These are phyloP conservation scores for Atta cephalotes DNA, from an alignment of 1,140 invertebrate genomes.

Conservation along the genomic window DNA sequence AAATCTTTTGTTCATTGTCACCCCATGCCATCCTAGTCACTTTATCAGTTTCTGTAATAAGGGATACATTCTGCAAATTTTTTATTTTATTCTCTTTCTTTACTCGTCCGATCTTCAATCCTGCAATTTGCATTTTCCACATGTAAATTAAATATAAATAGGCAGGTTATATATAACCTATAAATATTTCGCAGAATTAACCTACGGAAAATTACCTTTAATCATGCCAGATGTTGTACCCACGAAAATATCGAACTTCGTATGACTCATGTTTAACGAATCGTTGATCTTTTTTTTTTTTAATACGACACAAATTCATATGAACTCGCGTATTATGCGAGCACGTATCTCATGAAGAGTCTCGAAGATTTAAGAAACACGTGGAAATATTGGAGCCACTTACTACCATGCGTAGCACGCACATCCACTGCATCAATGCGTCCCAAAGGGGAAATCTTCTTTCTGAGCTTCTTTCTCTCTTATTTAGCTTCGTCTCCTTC, in stretches of 20 bases:
- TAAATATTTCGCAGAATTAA: not conserved
- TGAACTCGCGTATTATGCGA: not conserved
- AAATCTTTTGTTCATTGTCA: slow-evolving; percentile 89
- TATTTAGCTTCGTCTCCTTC: too few relatives aligned
- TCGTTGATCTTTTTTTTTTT: not conserved
- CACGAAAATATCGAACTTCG: slow-evolving; percentile 83
- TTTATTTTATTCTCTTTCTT: slow-evolving; percentile 81
- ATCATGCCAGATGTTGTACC: slow-evolving; percentile 83
- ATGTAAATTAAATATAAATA: slow-evolving; percentile 18
- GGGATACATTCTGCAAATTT: slow-evolving; percentile 87
- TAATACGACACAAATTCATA: not conserved
- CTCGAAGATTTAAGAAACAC: too few relatives aligned
- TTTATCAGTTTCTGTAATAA: slow-evolving; percentile 85
- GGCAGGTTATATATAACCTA: not conserved
- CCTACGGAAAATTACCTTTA: slow-evolving; percentile 80
- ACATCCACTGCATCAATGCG: too few relatives aligned
- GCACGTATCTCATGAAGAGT: not conserved
- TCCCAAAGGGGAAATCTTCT: too few relatives aligned
- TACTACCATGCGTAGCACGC: not conserved
- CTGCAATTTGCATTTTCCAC: slow-evolving; percentile 73
- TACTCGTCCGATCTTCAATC: slow-evolving; percentile 80
- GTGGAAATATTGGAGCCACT: too few relatives aligned
- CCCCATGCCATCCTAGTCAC: slow-evolving; percentile 91
- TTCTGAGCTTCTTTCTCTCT: too few relatives aligned
- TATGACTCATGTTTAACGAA: slow-evolving; percentile 69